These are phyloP conservation scores for Galeopsomyia nigrocyanea DNA, from an alignment of 2,888 invertebrate genomes.

Conservation along the genomic window DNA sequence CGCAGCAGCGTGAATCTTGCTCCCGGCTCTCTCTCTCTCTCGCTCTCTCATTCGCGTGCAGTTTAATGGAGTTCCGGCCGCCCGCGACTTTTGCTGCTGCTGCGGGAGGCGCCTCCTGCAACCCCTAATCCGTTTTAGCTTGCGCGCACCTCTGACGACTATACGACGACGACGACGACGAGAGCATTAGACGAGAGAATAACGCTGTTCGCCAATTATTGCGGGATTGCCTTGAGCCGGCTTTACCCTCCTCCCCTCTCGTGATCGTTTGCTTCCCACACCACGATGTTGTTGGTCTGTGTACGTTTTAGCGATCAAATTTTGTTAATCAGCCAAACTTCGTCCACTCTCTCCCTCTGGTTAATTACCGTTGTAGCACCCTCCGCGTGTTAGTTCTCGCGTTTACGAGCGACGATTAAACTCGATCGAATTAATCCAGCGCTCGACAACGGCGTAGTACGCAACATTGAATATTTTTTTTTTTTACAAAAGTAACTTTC, in stretches of 20 bases:
- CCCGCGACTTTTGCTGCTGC: conserved; percentile 27
- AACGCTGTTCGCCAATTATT: conserved; percentile 3
- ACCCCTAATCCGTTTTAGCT: conserved; percentile 23
- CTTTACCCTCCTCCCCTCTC: not conserved
- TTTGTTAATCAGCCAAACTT: no score
- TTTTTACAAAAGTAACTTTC: no score
- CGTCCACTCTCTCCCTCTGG: no score
- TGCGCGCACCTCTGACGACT: not conserved
- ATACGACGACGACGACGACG: not conserved
- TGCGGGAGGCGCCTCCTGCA: not conserved
- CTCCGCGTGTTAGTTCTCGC: no score
- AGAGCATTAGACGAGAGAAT: not conserved
- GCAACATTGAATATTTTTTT: no score
- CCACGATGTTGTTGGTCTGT: no score
- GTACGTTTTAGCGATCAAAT: no score
- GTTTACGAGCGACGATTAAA: no score
- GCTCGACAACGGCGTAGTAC: no score
- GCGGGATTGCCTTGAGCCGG: not conserved
- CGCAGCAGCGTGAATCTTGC: conserved; percentile 19
- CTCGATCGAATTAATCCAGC: no score
- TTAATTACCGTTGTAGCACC: no score
- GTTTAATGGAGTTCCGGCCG: conserved; percentile 35
- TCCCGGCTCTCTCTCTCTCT: not conserved
- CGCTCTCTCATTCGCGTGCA: conserved; percentile 2
- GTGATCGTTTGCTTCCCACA: not conserved